Base-by-base conservation (phyloP, 2,797 vertebrate species). In the Anguilla anguilla region DNA sequence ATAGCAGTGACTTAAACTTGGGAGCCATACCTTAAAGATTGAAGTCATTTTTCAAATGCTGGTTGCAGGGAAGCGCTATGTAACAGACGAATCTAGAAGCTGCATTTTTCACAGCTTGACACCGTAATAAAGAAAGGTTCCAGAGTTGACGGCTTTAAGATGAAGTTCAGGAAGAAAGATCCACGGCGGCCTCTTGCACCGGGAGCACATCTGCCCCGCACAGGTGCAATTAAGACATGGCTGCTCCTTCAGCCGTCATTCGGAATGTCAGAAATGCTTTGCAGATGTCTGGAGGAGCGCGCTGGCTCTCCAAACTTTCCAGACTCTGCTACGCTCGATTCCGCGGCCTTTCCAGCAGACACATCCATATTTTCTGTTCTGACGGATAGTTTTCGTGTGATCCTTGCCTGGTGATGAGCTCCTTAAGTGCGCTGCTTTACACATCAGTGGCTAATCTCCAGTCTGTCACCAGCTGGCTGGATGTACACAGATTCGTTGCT, bases 151-250 rank as follows among this genome's bases (percentile, higher is more conserved):
- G 39, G 19, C 39, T 46, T 49, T 81, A 22, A 79, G 74, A 43
- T 43, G 35, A 22, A n/a, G 61, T 67, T 67, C 1, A 67, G 61
- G 61, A 81, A 43, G 3, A 39, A 79, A 11, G 31, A 28, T 39
- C 28, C 35, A 79, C 19, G 25, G 39, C 39, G 11, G 3, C 19
- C 77, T n/a, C 49, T 19, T 51, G 43, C 49, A 81, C 25, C 22
- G 9, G 46, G 39, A 81, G 39, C 6, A 81, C 77, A 81, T 49
- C 43, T 81, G 77, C 77, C 43, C 77, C 43, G 77, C 77, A 49
- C 77, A 81, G 77, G 77, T 81, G 43, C 19, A 81, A 81, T 81
- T 81, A 81, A 49, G 77, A 81, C 43, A 81, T 25, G 43, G 77
- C 77, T 81, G 43, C 77, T 10, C 43, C 77, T 1, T 19, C 6